Base-by-base conservation (phyloP, 2,888 invertebrate species). In the Dicyrtomina minuta region DNA sequence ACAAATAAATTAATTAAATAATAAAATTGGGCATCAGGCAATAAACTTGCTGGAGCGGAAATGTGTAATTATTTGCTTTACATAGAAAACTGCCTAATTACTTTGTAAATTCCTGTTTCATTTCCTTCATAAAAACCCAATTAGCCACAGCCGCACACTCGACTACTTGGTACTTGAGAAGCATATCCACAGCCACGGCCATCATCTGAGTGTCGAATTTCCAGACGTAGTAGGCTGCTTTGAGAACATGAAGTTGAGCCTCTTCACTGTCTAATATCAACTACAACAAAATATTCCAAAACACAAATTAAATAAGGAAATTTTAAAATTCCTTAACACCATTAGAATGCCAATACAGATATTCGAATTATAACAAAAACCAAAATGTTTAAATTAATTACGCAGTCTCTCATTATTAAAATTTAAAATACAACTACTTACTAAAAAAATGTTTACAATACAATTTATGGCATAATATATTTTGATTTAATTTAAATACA, bases 121-220 rank as follows among this genome's bases (percentile, higher is more conserved):
- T 96, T 81, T 93, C 92, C 82, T 92, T 92, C 5, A 95, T 93
- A 84, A 98, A 98, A 74, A 97, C 90, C 97, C 97, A 99, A 77
- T 94, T 96, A 58, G 97, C 96, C 15, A 99, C 96, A 0, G 96
- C 92, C 67, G 94, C 92, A 81, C 96, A 96, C 81, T 97, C 96
- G 64, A 99, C 92, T 66, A 99, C 91, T 83, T 96, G 95, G 26
- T 96, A 96, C 84, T 98, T 97, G 49, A 99, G 85, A 86, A 99
- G 88, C 84, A 99, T 98, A 84, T 99, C 97, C 3, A 96, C 91
- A 4, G 99, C 84, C 10, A 98, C 94, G 73, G 91, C 90, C 86
- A 99, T 89, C 94, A 98, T 97, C 85, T 97, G 79, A n/a, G 77
- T 67, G 56, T 76, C 76, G 46, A 90, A 88, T 80, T 88, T 88